Evolutionary conservation across 2,113 vertebrate species (phyloP), one percentile per base, ranked within the genome.

Genomic region (Geothlypis trichas): DNA sequence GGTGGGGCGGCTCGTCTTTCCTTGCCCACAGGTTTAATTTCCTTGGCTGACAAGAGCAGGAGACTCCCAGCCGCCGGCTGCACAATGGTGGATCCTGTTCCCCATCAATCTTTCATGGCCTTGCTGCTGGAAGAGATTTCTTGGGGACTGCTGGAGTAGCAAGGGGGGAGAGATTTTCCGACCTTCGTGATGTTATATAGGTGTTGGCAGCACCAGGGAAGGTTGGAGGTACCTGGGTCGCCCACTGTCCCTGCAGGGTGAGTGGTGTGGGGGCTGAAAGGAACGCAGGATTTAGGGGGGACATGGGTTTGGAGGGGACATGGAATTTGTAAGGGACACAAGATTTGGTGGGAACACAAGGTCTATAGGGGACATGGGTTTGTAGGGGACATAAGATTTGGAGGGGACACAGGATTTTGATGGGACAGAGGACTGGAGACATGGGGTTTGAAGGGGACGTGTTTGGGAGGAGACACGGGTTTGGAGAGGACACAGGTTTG

Each of bases 81-180:
- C 75, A 89, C 87, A 73, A 86, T 66, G 86, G 80, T 8, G 31
- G 95, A 90, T 97, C 94, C 90, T 77, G 91, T 96, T 96, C 86
- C 91, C 46, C 76, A 94, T 95, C 88, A 96, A 96, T 95, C 74
- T 93, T 96, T 91, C 73, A 94, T 87, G 41, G 4, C 41, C 24
- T 44, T 0, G 12, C 26, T 0, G 23, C 42, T n/a, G 75, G 91
- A 78, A 37, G 94, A 87, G 79, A 31, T 65, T 94, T 54, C 84
- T 82, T 2, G 10, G 47, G 68, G 55, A 22, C 37, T 72, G 72
- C 51, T 58, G 59, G 35, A 57, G 35, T 37, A 27, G 22, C 27
- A 42, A 58, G 22, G 15, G 14, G 27, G 61, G 44, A 74, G 13
- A 82, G 86, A 63, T 84, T 78, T 76, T 76, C 88, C 5, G 3